Percentiles rank a stretch among this genome's conserved stretches.
These are phyloP conservation scores for Paedocypris micromegethes DNA, from an alignment of 2,797 vertebrate species.

Conservation along the genomic window DNA sequence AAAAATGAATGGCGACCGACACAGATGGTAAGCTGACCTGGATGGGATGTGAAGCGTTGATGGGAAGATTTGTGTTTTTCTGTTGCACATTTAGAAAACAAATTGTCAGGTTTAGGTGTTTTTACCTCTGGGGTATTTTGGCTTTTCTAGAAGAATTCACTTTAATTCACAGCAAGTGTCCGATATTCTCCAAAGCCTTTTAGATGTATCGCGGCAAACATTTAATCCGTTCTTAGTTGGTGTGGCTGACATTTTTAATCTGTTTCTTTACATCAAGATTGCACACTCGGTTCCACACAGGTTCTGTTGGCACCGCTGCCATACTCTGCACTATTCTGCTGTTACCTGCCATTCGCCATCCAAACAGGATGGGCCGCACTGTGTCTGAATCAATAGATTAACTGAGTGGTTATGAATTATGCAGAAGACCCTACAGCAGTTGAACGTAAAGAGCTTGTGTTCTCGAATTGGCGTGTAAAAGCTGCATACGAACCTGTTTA, in stretches of 20 bases:
- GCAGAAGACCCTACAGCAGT: conserved; percentile 70
- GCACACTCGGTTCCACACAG: conserved; percentile 29
- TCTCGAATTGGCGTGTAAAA: conserved; percentile 72
- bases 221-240: no score
- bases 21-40: conserved; percentile 40
- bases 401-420: conserved; percentile 77
- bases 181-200: no score
- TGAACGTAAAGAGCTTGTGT: conserved; percentile 72
- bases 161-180: no score
- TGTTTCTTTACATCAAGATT: conserved; percentile 38
- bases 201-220: no score
- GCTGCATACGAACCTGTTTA: conserved; percentile 74
- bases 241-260: conserved; percentile 6
- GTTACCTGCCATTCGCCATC: conserved; percentile 48
- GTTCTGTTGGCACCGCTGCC: conserved; percentile 12
- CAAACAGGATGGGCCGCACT: conserved; percentile 38
- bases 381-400: conserved; percentile 72
- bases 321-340: conserved; percentile 14
- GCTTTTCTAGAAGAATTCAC: neutral
- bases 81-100: conserved; percentile 20
- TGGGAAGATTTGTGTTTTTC: conserved; percentile 24
- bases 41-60: conserved; percentile 28
- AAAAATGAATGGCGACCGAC: conserved; percentile 47
- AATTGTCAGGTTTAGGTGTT: conserved; percentile 15
- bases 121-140: neutral